Evolutionary conservation across 1,140 invertebrate species (phyloP), one percentile per base, ranked within the genome.

Genomic region (Atta colombica): DNA sequence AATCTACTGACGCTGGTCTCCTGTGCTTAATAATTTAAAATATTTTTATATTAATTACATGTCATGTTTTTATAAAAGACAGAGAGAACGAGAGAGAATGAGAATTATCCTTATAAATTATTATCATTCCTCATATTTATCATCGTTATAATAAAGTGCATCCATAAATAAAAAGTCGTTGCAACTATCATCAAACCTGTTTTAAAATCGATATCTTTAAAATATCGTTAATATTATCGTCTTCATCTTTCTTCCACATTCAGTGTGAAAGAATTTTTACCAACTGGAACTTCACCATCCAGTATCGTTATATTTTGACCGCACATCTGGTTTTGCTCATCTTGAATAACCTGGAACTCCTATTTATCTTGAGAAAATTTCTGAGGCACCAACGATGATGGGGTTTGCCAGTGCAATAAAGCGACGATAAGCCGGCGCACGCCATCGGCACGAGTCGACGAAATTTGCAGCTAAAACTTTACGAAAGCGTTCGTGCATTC

Each of bases 391-490:
- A 60, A 31, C 51, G 31, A 63, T 35, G 78, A 77, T 25, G 28
- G 45, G 12, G 35, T 12, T 39, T 53, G 77, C 39, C 45, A 8
- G 80, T 55, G 49, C 72, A 74, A 53, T 63, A 60, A 86, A 81
- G 77, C 49, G 45, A 49, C 63, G 69, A 89, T 81, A 89, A 71
- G 28, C 51, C 28, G 16, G 28, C 21, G 21, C 21, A 63, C 45
- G 60, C 49, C 68, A 78, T 55, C 81, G 51, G 39, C 80, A 77
- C 25, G 53, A 69, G 74, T 65, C 61, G 58, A 53, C 82, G 63
- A 87, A 89, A 89, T 89, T 89, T 74, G 69, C 66, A 88, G 87
- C 74, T 77, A 82, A 90, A 90, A 89, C 88, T 90, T 77, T 39
- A 14, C 25, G 28, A 55, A 65, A 80, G 85, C 88, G 77, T 90